Base-by-base conservation (phyloP, 2,797 vertebrate species). In the Coracias cyanogaster region DNA sequence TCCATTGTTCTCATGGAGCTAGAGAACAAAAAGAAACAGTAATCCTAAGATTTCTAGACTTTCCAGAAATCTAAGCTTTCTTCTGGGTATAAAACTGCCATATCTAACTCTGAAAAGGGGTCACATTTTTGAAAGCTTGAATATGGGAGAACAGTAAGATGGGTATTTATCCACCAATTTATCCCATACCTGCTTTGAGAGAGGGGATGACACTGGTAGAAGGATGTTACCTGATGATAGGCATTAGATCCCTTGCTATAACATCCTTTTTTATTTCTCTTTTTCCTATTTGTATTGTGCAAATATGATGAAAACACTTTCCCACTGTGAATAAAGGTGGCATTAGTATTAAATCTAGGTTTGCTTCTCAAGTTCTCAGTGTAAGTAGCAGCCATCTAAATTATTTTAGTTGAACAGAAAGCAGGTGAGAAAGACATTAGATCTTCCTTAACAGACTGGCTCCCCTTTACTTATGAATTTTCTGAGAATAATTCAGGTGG, bases 151-250 rank as follows among this genome's bases (percentile, higher is more conserved):
- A 58, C 17, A 48, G 12, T 39, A 49, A 51, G 28, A 84, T 51
- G 7, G 19, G 2, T 41, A 41, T 86, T 70, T 89, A 46, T 12
- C 39, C 39, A 41, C 29, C 22, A 43, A 43, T 12, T 43, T 43
- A 43, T 43, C 12, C 21, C 21, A 76, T 61, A 41, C 12, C n/a
- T 62, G 5, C 48, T 66, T 66, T 80, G 54, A 46, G 33, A 9
- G 7, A 62, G 6, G 8, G 16, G 99, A 49, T 62, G 17, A 58
- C 43, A 9, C 15, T 48, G 13, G 41, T 39, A 39, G 61, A 70
- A 89, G n/a, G 39, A 49, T 0, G 2, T 18, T 35, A 58, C 18
- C 33, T 54, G 24, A 39, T 33, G 15, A 33, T 0, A 29, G 39
- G 11, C 8, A 43, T 35, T 37, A n/a, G 7, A 70, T 39, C 21